phyloP scores from a whole-genome alignment of 2,888 invertebrate species.

The Dysmachus trigonus region DNA sequence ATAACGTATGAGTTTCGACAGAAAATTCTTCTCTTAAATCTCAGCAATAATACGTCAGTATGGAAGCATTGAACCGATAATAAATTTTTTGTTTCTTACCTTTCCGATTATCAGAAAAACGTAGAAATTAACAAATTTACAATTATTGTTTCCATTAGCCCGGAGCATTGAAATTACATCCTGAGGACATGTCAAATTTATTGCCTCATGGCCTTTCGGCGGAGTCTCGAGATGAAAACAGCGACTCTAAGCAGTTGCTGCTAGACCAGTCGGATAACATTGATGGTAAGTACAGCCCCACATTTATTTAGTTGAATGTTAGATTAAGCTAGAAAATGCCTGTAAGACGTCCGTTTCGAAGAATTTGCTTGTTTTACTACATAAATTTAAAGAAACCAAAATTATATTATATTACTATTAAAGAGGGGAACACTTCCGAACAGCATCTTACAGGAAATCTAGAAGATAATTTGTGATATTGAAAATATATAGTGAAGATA shows the following conservation, averaged over 20 bases:
- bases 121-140: not conserved
- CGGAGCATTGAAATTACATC: conserved; percentile 61
- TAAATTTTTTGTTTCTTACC: not conserved
- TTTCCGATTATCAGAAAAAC: not conserved
- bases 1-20: not conserved
- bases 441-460: not conserved
- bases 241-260: conserved; percentile 67
- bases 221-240: conserved; percentile 68
- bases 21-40: not conserved
- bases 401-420: too few species aligned
- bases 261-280: conserved; percentile 78
- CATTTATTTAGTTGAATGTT: conserved; percentile 34
- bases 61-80: not conserved
- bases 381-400: not conserved
- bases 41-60: not conserved
- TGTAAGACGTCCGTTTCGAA: not conserved
- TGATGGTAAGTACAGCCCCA: conserved; percentile 72
- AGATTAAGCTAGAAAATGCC: conserved; percentile 14
- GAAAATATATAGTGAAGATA: not conserved
- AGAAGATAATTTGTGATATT: conserved; percentile 13
- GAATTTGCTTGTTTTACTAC: not conserved
- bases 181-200: conserved; percentile 72
- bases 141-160: conserved; percentile 42
- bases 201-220: conserved; percentile 70
- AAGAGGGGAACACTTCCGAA: not conserved